Conservation (phyloP, 2,888 invertebrate species). For the Autographa gamma region DNA sequence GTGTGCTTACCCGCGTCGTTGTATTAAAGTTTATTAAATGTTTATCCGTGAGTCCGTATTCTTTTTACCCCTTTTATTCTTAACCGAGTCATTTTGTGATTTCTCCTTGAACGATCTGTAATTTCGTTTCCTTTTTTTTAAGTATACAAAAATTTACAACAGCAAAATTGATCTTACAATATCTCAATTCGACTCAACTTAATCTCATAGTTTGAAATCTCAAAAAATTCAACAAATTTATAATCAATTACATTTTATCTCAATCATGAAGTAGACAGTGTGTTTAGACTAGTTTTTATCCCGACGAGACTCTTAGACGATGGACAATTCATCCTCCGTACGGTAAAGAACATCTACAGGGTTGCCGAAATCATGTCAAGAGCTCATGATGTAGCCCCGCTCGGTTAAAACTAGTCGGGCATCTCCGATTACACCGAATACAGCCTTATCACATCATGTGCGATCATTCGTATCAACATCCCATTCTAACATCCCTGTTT, state of each 20-base stretch:
- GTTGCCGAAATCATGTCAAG: too few species aligned
- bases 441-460: not conserved
- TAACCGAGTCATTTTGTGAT: too few species aligned
- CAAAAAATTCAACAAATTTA: too few species aligned
- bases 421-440: not conserved
- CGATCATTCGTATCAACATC: not conserved
- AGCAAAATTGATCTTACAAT: too few species aligned
- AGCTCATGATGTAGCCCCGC: not conserved
- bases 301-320: not conserved
- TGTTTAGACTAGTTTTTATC: not conserved
- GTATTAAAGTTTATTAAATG: not conserved
- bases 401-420: not conserved
- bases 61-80: not conserved
- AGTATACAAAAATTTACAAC: too few species aligned
- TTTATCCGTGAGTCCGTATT: constrained; percentile 2
- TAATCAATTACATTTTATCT: not conserved
- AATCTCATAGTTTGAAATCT: too few species aligned
- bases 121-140: too few species aligned
- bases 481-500: not conserved
- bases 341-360: too few species aligned
- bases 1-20: not conserved
- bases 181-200: too few species aligned
- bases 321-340: too few species aligned
- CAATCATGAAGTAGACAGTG: constrained; percentile 2
- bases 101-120: too few species aligned